phyloP scores from a whole-genome alignment of 1,140 invertebrate species.

The Saccostrea cuccullata region DNA sequence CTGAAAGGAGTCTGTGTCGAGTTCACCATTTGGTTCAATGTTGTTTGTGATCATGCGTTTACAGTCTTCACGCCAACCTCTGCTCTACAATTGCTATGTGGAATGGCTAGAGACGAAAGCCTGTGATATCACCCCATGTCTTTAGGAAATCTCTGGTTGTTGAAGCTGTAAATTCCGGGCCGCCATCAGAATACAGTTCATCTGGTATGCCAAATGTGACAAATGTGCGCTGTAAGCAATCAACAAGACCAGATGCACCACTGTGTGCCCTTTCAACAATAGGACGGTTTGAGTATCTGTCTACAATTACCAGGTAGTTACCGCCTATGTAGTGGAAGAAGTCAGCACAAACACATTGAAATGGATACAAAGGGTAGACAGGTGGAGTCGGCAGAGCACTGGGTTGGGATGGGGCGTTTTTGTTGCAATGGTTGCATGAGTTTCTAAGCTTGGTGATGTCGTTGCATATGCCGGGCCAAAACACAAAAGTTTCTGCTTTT shows the following conservation, averaged over 20 bases:
- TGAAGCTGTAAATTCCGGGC: slow-evolving; percentile 55
- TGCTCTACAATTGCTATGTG: no score
- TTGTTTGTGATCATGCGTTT: neutral
- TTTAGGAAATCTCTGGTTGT: slow-evolving; percentile 49
- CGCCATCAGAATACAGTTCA: slow-evolving; percentile 56
- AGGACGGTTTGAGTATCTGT: slow-evolving; percentile 55
- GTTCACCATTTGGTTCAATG: slow-evolving; percentile 44
- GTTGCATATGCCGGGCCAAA: slow-evolving; percentile 55
- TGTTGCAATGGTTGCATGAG: slow-evolving; percentile 55
- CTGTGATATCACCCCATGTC: slow-evolving; percentile 46
- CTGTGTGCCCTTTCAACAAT: slow-evolving; percentile 54
- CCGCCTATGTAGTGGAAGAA: slow-evolving; percentile 52
- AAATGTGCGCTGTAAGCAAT: slow-evolving; percentile 53
- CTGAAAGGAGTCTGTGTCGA: slow-evolving; percentile 58
- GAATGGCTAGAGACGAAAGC: no score
- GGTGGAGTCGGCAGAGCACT: slow-evolving; percentile 53
- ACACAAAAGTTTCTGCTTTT: slow-evolving; percentile 49
- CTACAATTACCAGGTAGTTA: slow-evolving; percentile 56
- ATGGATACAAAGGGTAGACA: slow-evolving; percentile 52
- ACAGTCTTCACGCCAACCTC: neutral
- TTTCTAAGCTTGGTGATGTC: slow-evolving; percentile 47
- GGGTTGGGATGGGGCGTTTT: slow-evolving; percentile 51
- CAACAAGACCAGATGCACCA: slow-evolving; percentile 52
- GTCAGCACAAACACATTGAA: slow-evolving; percentile 61
- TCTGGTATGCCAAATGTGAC: slow-evolving; percentile 61